Conservation (phyloP, 1,140 invertebrate genomes). For the Helicoverpa armigera region DNA sequence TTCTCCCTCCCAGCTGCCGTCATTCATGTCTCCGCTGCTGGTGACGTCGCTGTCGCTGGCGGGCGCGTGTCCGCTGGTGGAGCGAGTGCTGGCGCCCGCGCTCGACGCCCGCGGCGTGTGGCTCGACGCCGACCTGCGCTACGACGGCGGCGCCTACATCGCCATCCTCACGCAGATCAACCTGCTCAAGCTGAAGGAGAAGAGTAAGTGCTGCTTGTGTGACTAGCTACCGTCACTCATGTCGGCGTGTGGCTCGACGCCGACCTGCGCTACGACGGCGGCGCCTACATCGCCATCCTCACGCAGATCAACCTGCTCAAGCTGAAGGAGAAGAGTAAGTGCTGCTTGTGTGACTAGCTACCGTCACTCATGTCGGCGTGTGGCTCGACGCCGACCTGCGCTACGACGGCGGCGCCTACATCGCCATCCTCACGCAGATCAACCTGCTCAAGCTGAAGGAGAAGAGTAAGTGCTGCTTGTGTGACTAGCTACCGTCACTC, state of each 20-base stretch:
- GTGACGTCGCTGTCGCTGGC: constrained; percentile 80
- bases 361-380: constrained; percentile 89
- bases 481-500: constrained; percentile 78
- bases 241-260: constrained; percentile 97
- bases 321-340: constrained; percentile 88
- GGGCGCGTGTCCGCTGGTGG: constrained; percentile 89
- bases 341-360: constrained; percentile 60
- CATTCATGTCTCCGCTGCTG: constrained; percentile 82
- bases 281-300: constrained; percentile 95
- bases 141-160: constrained; percentile 95
- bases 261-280: constrained; percentile 96
- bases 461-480: constrained; percentile 69
- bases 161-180: constrained; percentile 98
- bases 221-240: constrained; percentile 82
- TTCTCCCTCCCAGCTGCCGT: constrained; percentile 75
- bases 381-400: constrained; percentile 97
- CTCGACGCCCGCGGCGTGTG: constrained; percentile 96
- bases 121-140: constrained; percentile 96
- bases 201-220: constrained; percentile 65
- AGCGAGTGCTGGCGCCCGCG: constrained; percentile 90
- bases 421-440: constrained; percentile 98
- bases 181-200: constrained; percentile 93
- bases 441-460: constrained; percentile 96
- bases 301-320: constrained; percentile 98
- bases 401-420: constrained; percentile 95